Evolutionary conservation across 2,113 vertebrate genomes (phyloP).

Genomic region (Colius striatus): DNA sequence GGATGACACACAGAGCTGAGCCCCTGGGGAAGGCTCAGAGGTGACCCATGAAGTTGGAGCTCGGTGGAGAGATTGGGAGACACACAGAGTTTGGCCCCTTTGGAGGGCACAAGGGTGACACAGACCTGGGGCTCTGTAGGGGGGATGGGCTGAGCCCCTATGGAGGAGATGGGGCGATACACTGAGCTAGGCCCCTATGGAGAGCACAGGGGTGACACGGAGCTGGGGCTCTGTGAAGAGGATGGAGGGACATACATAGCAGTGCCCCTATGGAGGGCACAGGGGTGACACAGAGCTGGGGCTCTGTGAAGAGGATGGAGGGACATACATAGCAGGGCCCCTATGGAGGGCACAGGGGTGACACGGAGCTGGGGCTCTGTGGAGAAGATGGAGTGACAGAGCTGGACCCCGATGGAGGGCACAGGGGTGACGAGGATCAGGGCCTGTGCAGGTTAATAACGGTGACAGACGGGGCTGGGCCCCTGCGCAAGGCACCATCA

Average conservation of each 20-base stretch:
- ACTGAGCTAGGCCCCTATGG: background rate
- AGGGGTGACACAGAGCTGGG: too few species aligned
- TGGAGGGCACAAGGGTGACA: background rate
- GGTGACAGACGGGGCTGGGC: background rate
- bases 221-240: background rate
- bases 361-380: too few species aligned
- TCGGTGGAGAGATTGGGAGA: background rate
- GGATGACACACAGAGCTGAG: background rate
- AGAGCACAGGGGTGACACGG: background rate
- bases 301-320: background rate
- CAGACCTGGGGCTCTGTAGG: background rate
- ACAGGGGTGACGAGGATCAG: too few species aligned
- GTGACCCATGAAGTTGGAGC: background rate
- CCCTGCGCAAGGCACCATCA: background rate
- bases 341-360: too few species aligned
- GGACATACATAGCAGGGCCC: background rate
- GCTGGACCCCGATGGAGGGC: too few species aligned
- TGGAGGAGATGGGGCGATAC: background rate
- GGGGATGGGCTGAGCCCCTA: too few species aligned
- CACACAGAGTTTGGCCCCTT: background rate
- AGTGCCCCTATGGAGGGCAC: background rate
- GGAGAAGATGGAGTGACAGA: too few species aligned
- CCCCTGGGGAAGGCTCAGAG: fast-evolving
- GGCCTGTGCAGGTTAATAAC: too few species aligned
- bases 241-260: too few species aligned